These are phyloP conservation scores for Hippocampus kuda DNA, from an alignment of 2,797 vertebrate genomes.

Conservation along the genomic window DNA sequence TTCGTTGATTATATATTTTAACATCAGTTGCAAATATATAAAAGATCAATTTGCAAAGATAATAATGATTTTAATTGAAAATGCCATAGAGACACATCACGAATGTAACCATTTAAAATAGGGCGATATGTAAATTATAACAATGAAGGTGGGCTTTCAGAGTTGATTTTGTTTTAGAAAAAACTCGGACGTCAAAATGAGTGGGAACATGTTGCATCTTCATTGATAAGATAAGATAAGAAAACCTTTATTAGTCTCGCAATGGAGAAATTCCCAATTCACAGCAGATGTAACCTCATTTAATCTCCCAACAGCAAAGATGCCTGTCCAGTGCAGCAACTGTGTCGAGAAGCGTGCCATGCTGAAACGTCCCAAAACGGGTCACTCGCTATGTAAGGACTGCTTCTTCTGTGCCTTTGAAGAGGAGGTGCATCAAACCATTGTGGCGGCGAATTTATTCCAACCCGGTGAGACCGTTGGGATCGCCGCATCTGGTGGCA, in stretches of 20 bases:
- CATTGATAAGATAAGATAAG: no score
- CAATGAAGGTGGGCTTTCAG: not conserved
- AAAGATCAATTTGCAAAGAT: no score
- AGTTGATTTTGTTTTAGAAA: not conserved
- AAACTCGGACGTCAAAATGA: not conserved
- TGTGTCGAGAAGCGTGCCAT: constrained; percentile 65
- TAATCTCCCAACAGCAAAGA: constrained; percentile 28
- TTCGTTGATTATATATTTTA: not conserved
- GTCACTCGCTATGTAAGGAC: constrained; percentile 72
- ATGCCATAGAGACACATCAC: not conserved
- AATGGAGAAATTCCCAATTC: no score
- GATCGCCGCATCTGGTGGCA: constrained; percentile 78
- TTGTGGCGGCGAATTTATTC: constrained; percentile 67
- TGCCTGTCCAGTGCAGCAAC: constrained; percentile 67
- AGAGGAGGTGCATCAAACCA: constrained; percentile 78
- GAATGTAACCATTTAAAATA: not conserved
- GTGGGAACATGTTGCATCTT: not conserved
- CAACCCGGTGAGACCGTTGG: constrained; percentile 69
- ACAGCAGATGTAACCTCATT: not conserved
- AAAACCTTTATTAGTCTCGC: no score
- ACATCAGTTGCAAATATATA: not conserved
- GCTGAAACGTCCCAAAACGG: constrained; percentile 74
- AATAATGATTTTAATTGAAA: not conserved
- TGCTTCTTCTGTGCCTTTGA: constrained; percentile 83
- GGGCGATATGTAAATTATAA: not conserved